A percentile compares a stretch with the other conserved stretches of the same genome.
Evolutionary conservation across 2,113 vertebrate genomes (phyloP).

Genomic region (Talpa occidentalis): DNA sequence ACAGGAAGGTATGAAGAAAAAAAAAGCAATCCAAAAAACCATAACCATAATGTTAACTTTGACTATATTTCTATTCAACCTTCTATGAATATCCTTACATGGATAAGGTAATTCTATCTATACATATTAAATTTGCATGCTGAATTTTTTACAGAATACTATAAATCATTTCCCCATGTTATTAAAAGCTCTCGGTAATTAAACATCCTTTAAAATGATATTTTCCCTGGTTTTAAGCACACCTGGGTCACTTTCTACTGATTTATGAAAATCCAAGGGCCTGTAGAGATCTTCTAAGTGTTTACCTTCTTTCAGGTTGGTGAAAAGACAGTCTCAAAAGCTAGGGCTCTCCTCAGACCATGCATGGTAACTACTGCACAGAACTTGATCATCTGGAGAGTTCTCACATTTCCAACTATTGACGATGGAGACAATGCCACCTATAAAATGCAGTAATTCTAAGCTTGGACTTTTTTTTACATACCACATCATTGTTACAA

Average conservation of each 20-base stretch:
- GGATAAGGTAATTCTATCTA: slow-evolving; percentile 37
- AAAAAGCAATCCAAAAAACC: not conserved
- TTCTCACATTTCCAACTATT: not conserved
- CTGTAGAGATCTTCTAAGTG: not conserved
- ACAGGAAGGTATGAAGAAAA: not conserved
- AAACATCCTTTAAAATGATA: slow-evolving; percentile 46
- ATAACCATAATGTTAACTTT: slow-evolving; percentile 34
- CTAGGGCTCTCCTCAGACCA: not conserved
- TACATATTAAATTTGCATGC: slow-evolving; percentile 47
- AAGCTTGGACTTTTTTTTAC: not conserved
- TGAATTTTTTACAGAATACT: slow-evolving; percentile 59
- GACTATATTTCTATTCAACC: not conserved
- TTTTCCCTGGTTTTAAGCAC: slow-evolving; percentile 40
- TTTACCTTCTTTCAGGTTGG: not conserved
- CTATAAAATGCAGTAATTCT: slow-evolving; percentile 15
- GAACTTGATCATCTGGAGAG: not conserved
- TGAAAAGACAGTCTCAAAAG: not conserved
- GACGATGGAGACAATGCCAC: not conserved
- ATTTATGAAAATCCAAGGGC: slow-evolving; percentile 18
- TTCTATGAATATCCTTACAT: slow-evolving; percentile 19
- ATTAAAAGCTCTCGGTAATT: slow-evolving; percentile 67
- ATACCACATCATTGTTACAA: not conserved
- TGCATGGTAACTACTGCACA: not conserved
- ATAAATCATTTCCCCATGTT: slow-evolving; percentile 50
- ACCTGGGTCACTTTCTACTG: slow-evolving; percentile 56